These are phyloP conservation scores for Telenomus remus DNA, from an alignment of 1,140 invertebrate species.

Conservation along the genomic window DNA sequence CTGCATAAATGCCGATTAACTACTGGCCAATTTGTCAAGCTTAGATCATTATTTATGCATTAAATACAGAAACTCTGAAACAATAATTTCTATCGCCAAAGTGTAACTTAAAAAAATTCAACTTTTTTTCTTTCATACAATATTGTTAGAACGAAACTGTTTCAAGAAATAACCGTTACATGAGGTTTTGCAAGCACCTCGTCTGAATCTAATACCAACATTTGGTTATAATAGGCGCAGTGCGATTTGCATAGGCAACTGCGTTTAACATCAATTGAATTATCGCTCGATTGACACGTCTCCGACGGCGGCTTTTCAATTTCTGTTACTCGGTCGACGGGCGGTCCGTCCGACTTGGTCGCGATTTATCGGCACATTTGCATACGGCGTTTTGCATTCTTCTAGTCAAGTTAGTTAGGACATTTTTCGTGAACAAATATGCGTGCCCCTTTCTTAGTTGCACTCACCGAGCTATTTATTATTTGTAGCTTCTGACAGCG, in stretches of 20 bases:
- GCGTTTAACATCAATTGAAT: conserved; percentile 70
- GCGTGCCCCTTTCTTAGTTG: too few species aligned
- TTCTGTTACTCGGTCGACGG: conserved; percentile 62
- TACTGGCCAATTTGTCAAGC: conserved; percentile 40
- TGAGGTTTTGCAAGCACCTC: conserved; percentile 37
- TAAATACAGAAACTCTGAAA: conserved; percentile 1
- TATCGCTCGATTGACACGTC: conserved; percentile 70
- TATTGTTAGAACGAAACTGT: too few species aligned
- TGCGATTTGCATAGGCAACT: conserved; percentile 72
- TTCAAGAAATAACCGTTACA: conserved; percentile 58
- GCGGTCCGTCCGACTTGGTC: conserved; percentile 59
- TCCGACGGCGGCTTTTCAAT: conserved; percentile 68
- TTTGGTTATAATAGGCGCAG: conserved; percentile 51
- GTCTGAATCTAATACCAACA: conserved; percentile 23
- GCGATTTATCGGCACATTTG: conserved; percentile 66
- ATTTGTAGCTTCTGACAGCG: too few species aligned
- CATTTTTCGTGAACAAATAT: conserved; percentile 53
- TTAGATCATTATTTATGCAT: conserved; percentile 23
- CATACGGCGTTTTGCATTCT: conserved; percentile 68
- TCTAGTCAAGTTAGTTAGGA: conserved; percentile 61
- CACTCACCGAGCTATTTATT: too few species aligned
- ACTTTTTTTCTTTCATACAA: too few species aligned
- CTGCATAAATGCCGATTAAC: conserved; percentile 52
- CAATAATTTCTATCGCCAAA: too few species aligned
- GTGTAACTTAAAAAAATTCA: too few species aligned